phyloP scores from a whole-genome alignment of 2,888 invertebrate genomes.

The Timema cristinae region DNA sequence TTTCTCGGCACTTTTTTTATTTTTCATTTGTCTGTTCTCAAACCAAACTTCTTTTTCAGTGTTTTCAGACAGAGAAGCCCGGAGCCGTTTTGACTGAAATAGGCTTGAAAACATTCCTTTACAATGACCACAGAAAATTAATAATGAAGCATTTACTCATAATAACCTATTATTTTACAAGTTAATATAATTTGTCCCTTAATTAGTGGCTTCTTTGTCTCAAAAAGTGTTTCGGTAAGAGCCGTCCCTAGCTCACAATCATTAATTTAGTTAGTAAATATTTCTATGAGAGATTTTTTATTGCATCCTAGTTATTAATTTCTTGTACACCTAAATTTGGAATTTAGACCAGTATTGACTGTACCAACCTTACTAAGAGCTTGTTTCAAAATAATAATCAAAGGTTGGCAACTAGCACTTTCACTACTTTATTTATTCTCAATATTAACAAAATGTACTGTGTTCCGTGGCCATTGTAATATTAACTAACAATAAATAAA shows the following conservation, averaged over 20 bases:
- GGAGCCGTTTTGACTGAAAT: neutral
- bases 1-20: neutral
- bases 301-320: neutral
- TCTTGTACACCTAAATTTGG: too few relatives aligned
- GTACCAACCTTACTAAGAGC: neutral
- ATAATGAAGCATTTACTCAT: neutral
- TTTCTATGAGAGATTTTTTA: neutral
- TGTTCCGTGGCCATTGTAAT: conserved; percentile 35
- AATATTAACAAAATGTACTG: conserved; percentile 20
- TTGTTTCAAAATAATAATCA: neutral
- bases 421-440: neutral
- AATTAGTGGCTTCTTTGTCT: conserved; percentile 10
- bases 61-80: conserved; percentile 13
- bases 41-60: neutral
- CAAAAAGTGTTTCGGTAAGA: neutral
- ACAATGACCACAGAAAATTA: conserved; percentile 15
- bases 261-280: too few relatives aligned
- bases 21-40: neutral
- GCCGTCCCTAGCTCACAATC: too few relatives aligned
- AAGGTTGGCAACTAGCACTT: conserved; percentile 11
- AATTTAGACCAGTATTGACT: too few relatives aligned
- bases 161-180: too few relatives aligned
- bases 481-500: conserved; percentile 33
- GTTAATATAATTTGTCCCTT: neutral
- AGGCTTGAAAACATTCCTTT: neutral